These are phyloP conservation scores for Andrena minutula DNA, from an alignment of 2,888 invertebrate species.

Conservation along the genomic window DNA sequence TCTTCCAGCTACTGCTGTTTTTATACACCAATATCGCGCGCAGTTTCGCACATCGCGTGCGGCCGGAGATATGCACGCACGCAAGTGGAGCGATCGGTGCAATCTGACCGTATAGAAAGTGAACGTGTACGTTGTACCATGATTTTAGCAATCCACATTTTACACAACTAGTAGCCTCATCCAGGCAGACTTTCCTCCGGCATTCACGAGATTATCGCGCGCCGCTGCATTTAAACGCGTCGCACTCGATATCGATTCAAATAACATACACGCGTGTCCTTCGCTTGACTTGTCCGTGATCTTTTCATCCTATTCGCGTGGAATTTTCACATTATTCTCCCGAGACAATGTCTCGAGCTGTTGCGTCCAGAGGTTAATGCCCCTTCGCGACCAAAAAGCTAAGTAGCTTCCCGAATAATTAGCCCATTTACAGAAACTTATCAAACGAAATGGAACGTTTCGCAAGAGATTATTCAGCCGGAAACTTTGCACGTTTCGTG, in stretches of 20 bases:
- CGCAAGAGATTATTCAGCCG: not conserved
- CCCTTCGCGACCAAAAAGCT: too few species aligned
- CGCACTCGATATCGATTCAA: not conserved
- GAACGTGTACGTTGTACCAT: constrained; percentile 36
- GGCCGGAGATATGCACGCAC: not conserved
- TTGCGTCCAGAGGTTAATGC: too few species aligned
- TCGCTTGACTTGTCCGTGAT: not conserved
- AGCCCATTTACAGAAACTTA: too few species aligned
- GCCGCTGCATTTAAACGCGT: not conserved
- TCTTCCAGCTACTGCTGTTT: too few species aligned
- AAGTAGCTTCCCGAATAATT: too few species aligned
- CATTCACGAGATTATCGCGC: not conserved
- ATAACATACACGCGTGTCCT: not conserved
- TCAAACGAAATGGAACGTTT: not conserved
- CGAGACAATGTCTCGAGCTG: too few species aligned
- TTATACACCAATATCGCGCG: not conserved
- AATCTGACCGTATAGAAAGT: constrained; percentile 44
- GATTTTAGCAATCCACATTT: constrained; percentile 61
- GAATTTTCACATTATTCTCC: too few species aligned
- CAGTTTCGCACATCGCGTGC: not conserved
- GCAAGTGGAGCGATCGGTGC: not conserved
- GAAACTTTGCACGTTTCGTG: constrained; percentile 14
- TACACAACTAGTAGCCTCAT: constrained; percentile 50
- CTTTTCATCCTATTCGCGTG: not conserved
- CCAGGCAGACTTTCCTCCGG: not conserved